Conservation (phyloP, 1,140 invertebrate genomes). For the Aphaenogaster rudis region DNA sequence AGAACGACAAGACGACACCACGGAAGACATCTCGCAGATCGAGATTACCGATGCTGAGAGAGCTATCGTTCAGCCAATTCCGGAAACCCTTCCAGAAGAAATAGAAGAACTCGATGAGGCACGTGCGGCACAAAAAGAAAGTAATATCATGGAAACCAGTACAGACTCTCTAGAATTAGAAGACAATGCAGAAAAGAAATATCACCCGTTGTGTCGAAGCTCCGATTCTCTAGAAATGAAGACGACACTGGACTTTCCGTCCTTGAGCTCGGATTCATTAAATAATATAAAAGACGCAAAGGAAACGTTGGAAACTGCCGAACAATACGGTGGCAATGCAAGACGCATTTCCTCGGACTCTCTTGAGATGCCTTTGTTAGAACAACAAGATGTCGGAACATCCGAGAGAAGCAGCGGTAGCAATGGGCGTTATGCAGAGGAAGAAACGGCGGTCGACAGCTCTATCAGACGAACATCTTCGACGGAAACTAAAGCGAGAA, state of each 20-base stretch:
- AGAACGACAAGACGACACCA: conserved; percentile 87
- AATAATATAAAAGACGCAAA: conserved; percentile 83
- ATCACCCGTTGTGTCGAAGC: conserved; percentile 82
- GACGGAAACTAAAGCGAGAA: conserved; percentile 69
- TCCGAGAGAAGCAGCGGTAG: conserved; percentile 68
- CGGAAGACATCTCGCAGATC: conserved; percentile 85
- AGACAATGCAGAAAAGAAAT: conserved; percentile 77
- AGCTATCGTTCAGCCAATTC: not conserved
- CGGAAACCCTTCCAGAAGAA: conserved; percentile 9
- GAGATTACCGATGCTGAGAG: conserved; percentile 82
- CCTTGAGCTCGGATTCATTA: conserved; percentile 85
- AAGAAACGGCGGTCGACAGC: conserved; percentile 64
- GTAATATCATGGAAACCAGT: conserved; percentile 88
- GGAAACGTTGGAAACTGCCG: conserved; percentile 75
- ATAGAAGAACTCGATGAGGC: conserved; percentile 17
- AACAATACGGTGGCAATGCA: conserved; percentile 72
- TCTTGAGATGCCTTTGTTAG: conserved; percentile 81
- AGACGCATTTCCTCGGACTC: conserved; percentile 86
- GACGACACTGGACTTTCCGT: conserved; percentile 84
- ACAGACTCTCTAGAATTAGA: conserved; percentile 89
- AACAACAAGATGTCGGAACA: conserved; percentile 76
- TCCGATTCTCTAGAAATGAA: conserved; percentile 86
- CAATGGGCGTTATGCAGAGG: conserved; percentile 47
- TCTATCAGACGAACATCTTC: conserved; percentile 64
- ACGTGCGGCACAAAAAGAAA: conserved; percentile 48